Evolutionary conservation across 2,888 invertebrate species (phyloP), one percentile per base, ranked within the genome.

Genomic region (Protonemura montana): DNA sequence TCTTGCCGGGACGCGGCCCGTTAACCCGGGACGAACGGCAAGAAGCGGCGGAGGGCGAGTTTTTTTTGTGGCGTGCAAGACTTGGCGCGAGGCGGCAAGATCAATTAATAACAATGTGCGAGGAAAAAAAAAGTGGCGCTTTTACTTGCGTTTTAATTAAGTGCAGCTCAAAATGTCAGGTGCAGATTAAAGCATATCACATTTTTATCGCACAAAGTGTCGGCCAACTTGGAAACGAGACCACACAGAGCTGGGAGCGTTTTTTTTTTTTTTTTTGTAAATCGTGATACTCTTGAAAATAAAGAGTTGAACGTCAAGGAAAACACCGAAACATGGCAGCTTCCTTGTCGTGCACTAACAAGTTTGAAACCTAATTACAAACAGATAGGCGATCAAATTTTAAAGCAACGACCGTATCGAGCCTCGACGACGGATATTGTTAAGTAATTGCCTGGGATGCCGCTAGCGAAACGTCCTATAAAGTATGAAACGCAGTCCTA

Each of bases 101-200:
- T 59, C 59, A 59, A 59, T 59, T 59, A 59, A 59, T 59, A 59
- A 59, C 59, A 59, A 59, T 35, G 35, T 35, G 35, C 5, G n/a
- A n/a, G n/a, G n/a, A 41, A 41, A 2, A 59, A 59, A 59, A 59
- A 59, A 59, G 59, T 59, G 7, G 6, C 21, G 21, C 59, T 59
- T 10, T 59, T 13, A 21, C 59, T 59, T 13, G 59, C 59, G 59
- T 21, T 59, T 59, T 59, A 59, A 59, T 59, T 59, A 59, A 59
- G 59, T 59, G 59, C 13, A 21, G 59, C 59, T 59, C 59, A 7
- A 59, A 10, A 21, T 59, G 59, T 59, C 59, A 59, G 2, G 59
- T 59, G 59, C 59, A 59, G 59, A 59, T 59, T 59, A 59, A 59
- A 59, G 59, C 59, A 59, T 21, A 59, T 59, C 59, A 59, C 59